Conservation (phyloP, 2,113 vertebrate genomes). For the Dunckerocampus dactyliophorus region DNA sequence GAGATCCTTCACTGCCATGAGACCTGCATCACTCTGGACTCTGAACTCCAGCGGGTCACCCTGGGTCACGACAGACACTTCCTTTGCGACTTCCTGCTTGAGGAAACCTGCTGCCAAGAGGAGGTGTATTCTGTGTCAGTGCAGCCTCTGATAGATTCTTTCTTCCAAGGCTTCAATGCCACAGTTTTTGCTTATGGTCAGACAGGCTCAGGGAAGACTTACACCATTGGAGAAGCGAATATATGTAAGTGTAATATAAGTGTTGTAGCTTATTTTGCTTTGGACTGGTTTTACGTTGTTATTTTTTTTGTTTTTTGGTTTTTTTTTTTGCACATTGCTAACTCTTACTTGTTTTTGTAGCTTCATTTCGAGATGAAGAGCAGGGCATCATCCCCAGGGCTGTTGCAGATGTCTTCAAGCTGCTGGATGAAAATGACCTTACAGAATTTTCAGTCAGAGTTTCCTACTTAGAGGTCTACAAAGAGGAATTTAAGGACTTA, state of each 20-base stretch:
- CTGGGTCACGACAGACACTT: slow-evolving; percentile 86
- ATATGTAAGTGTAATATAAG: slow-evolving; percentile 78
- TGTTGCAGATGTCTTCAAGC: slow-evolving; percentile 90
- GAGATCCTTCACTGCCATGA: slow-evolving; percentile 84
- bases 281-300: background rate
- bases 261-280: background rate
- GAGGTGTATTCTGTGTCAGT: slow-evolving; percentile 82
- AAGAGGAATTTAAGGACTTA: slow-evolving; percentile 93
- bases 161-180: slow-evolving; percentile 91
- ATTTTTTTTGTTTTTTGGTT: too few species aligned
- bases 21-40: slow-evolving; percentile 79
- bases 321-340: background rate
- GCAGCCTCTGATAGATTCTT: slow-evolving; percentile 86
- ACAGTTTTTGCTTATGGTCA: slow-evolving; percentile 94
- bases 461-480: slow-evolving; percentile 96
- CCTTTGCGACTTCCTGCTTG: slow-evolving; percentile 81
- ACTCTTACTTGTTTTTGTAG: slow-evolving; percentile 57
- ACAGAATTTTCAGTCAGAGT: slow-evolving; percentile 86
- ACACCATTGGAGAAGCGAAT: slow-evolving; percentile 91
- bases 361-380: slow-evolving; percentile 88
- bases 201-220: slow-evolving; percentile 93
- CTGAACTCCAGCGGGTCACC: slow-evolving; percentile 69
- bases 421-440: slow-evolving; percentile 93
- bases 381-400: slow-evolving; percentile 93
- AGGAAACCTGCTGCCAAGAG: slow-evolving; percentile 80